A percentile compares a stretch with the other conserved stretches of the same genome.
Conservation (phyloP, 2,797 vertebrate genomes). For the Setipinna tenuifilis region DNA sequence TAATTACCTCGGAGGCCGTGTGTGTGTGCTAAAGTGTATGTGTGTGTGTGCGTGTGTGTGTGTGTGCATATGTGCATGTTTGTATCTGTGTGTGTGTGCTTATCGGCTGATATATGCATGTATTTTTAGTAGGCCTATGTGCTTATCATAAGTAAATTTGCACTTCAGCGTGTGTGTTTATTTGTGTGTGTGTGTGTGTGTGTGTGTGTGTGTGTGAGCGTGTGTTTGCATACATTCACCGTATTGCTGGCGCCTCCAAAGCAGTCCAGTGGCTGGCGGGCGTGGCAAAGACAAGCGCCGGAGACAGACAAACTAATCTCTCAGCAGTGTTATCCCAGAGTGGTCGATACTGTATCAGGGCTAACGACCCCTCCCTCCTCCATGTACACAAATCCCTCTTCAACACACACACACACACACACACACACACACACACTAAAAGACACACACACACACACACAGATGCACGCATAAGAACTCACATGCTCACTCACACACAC, state of each 20-base stretch:
- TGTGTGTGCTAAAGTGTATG: neutral
- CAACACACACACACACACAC: conserved; percentile 12
- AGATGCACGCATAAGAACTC: neutral
- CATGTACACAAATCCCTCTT: conserved; percentile 6
- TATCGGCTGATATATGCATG: too few species aligned
- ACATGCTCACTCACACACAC: neutral
- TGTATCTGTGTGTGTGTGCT: too few species aligned
- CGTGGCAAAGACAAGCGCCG: neutral
- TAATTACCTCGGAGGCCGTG: neutral
- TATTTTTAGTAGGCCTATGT: too few species aligned
- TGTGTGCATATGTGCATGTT: too few species aligned
- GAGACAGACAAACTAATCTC: neutral
- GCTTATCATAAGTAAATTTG: too few species aligned
- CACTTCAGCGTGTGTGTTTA: too few species aligned
- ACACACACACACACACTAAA: neutral
- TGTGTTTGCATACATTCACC: neutral
- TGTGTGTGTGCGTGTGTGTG: too few species aligned
- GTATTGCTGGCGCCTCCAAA: neutral
- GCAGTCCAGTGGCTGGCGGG: neutral
- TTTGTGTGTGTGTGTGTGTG: too few species aligned
- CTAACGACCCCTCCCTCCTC: neutral
- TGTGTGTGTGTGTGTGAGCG: neutral
- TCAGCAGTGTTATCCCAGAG: neutral
- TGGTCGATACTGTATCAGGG: neutral
- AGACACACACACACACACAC: neutral